These are phyloP conservation scores for Microcebus jonahi DNA, from an alignment of 2,113 vertebrate species.

Conservation along the genomic window DNA sequence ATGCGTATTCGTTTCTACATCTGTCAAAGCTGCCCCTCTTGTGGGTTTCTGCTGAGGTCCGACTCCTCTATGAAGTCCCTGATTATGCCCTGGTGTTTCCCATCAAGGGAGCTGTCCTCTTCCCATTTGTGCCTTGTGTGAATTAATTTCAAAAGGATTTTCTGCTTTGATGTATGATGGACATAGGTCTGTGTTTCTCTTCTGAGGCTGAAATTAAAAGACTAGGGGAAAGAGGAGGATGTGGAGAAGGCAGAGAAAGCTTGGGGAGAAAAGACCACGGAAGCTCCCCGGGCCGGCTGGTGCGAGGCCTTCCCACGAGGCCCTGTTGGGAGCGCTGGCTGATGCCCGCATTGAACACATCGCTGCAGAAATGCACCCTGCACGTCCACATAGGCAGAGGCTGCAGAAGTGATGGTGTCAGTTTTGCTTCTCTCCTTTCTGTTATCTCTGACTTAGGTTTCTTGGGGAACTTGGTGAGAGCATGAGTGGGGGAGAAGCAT, in stretches of 20 bases:
- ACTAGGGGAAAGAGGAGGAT: neutral
- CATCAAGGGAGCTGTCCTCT: neutral
- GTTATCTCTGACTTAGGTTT: neutral
- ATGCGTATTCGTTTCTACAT: fast-evolving
- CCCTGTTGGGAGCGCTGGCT: neutral
- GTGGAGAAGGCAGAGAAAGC: neutral
- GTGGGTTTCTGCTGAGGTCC: neutral
- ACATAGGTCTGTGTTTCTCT: neutral
- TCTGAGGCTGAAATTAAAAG: neutral
- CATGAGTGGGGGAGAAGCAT: neutral
- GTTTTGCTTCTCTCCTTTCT: neutral
- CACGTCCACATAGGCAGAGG: fast-evolving
- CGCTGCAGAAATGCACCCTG: too few relatives aligned
- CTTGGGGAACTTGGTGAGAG: neutral
- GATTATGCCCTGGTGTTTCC: neutral
- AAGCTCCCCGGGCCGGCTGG: neutral
- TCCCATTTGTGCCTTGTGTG: neutral
- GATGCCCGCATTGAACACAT: too few relatives aligned
- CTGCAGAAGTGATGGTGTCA: fast-evolving
- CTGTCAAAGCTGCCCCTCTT: neutral
- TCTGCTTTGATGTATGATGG: neutral
- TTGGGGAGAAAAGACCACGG: neutral
- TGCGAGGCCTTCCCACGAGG: neutral
- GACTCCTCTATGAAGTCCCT: neutral
- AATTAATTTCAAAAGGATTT: neutral